phyloP scores from a whole-genome alignment of 2,113 vertebrate genomes.

The Saguinus midas region DNA sequence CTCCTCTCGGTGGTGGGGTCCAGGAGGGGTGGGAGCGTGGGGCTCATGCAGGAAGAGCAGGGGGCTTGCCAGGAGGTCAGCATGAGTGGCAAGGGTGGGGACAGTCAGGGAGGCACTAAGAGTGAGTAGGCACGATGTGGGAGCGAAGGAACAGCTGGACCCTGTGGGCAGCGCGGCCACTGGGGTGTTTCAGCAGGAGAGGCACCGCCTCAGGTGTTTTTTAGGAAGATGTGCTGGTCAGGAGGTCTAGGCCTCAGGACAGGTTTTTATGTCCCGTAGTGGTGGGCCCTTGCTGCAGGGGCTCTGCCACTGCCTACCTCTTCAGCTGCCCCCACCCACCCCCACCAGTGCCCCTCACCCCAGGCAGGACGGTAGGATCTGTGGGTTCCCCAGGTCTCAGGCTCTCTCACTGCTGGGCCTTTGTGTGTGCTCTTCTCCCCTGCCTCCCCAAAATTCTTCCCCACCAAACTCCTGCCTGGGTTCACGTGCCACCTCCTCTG shows the following conservation, averaged over 20 bases:
- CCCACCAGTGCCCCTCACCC: neutral
- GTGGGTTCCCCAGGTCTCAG: neutral
- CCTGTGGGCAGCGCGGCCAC: neutral
- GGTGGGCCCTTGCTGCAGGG: rapidly evolving
- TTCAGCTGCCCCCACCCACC: no score
- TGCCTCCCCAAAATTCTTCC: neutral
- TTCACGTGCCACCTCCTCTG: neutral
- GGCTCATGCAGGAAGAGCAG: neutral
- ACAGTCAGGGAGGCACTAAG: neutral
- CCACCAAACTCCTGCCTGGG: neutral
- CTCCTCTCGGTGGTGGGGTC: neutral
- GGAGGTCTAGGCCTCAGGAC: neutral
- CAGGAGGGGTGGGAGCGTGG: no score
- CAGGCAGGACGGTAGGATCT: no score
- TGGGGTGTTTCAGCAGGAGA: neutral
- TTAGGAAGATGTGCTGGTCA: neutral
- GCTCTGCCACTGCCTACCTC: neutral
- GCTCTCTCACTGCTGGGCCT: neutral
- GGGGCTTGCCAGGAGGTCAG: neutral
- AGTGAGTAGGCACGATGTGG: rapidly evolving
- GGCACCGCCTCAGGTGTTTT: rapidly evolving
- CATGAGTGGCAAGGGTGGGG: rapidly evolving
- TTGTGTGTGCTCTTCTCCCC: neutral
- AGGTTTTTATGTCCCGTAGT: neutral
- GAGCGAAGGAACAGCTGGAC: neutral